These are phyloP conservation scores for Eleutherodactylus coqui DNA, from an alignment of 2,797 vertebrate genomes.

Conservation along the genomic window DNA sequence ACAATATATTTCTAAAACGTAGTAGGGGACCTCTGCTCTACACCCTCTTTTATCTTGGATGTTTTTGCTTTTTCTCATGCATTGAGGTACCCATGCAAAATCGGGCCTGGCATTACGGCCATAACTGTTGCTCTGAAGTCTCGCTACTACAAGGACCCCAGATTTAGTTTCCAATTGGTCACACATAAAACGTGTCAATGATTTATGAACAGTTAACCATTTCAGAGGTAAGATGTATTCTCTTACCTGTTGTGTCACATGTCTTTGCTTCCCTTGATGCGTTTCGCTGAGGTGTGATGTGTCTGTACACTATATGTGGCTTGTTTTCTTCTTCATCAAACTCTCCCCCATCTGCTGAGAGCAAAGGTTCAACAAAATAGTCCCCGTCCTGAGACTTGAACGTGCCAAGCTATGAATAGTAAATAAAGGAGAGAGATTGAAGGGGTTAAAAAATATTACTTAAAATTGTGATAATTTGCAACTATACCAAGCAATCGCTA, in stretches of 20 bases:
- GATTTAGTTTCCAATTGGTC: slow-evolving; percentile 8
- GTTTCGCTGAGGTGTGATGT: slow-evolving; percentile 75
- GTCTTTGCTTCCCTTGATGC: slow-evolving; percentile 72
- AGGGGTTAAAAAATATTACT: background rate
- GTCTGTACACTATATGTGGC: slow-evolving; percentile 93
- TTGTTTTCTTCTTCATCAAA: slow-evolving; percentile 95
- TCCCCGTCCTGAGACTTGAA: slow-evolving; percentile 96
- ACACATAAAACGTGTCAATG: slow-evolving; percentile 24
- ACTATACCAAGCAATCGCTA: too few relatives aligned
- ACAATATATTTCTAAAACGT: background rate
- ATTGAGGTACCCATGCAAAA: background rate
- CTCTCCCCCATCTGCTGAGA: slow-evolving; percentile 83
- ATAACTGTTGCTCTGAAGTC: background rate
- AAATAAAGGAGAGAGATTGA: background rate
- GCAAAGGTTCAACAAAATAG: slow-evolving; percentile 95
- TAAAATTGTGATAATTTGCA: too few relatives aligned
- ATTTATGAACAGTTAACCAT: slow-evolving; percentile 23
- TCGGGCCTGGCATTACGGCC: background rate
- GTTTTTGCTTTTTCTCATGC: background rate
- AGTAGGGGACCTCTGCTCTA: background rate
- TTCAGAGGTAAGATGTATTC: background rate
- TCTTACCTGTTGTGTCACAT: slow-evolving; percentile 91
- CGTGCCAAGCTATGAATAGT: slow-evolving; percentile 87
- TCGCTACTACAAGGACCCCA: background rate
- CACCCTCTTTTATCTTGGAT: slow-evolving; percentile 2